Evolutionary conservation across 2,113 vertebrate species (phyloP).

Genomic region (Takifugu bimaculatus): DNA sequence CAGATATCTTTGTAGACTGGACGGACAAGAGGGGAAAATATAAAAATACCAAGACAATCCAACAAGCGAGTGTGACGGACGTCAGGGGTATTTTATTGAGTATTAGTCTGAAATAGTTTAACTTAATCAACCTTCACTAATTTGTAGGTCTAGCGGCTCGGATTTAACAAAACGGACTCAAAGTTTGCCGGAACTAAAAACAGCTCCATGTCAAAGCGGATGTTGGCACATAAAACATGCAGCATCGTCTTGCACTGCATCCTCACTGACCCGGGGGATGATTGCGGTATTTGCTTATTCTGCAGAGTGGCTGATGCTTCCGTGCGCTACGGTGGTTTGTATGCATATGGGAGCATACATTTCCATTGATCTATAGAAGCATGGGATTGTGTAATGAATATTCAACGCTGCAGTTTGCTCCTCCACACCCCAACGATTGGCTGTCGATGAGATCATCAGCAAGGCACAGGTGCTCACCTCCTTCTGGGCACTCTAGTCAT

Average conservation of each 20-base stretch:
- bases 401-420: slow-evolving; percentile 12
- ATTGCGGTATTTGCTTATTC: slow-evolving; percentile 43
- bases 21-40: too few species aligned
- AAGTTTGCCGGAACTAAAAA: too few species aligned
- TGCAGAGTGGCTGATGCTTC: slow-evolving; percentile 46
- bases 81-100: too few species aligned
- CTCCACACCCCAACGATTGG: slow-evolving; percentile 17
- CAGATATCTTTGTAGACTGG: too few species aligned
- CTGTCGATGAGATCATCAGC: slow-evolving; percentile 43
- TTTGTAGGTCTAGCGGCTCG: too few species aligned
- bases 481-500: slow-evolving; percentile 36
- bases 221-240: slow-evolving; percentile 45
- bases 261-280: slow-evolving; percentile 34
- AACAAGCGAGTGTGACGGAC: too few species aligned
- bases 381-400: slow-evolving; percentile 49
- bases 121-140: too few species aligned
- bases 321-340: slow-evolving; percentile 14
- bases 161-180: too few species aligned
- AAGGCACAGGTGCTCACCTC: slow-evolving; percentile 35
- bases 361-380: slow-evolving; percentile 52
- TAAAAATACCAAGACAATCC: too few species aligned
- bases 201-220: slow-evolving; percentile 33
- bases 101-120: too few species aligned
- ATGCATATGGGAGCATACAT: slow-evolving; percentile 48
- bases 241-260: slow-evolving; percentile 27